These are phyloP conservation scores for Ambastaia sidthimunki DNA, from an alignment of 2,797 vertebrate species.

Conservation along the genomic window DNA sequence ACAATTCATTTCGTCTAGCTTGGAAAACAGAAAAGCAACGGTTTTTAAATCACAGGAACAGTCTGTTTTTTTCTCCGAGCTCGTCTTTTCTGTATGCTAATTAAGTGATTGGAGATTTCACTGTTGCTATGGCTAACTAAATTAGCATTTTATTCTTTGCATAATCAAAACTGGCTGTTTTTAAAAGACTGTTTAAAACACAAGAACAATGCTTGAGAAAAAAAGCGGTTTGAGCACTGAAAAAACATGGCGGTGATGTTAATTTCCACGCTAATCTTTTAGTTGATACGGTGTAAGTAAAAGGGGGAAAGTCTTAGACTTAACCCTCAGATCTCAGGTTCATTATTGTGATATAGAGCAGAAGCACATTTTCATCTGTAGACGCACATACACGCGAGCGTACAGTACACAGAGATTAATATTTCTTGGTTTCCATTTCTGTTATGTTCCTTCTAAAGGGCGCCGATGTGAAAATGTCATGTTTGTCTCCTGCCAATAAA, in stretches of 20 bases:
- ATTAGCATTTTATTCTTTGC: neutral
- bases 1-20: neutral
- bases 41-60: constrained; percentile 15
- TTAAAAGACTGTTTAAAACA: neutral
- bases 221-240: neutral
- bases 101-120: constrained; percentile 27
- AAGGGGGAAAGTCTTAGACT: neutral
- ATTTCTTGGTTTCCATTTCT: neutral
- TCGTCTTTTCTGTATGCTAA: constrained; percentile 19
- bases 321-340: neutral
- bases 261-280: neutral
- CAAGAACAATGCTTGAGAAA: neutral
- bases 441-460: constrained; percentile 22
- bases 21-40: neutral
- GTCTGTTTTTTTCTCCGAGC: constrained; percentile 2
- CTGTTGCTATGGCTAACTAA: constrained; percentile 31
- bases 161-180: constrained; percentile 5
- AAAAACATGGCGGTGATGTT: neutral
- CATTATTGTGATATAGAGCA: neutral
- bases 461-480: constrained; percentile 39
- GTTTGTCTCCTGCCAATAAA: constrained; percentile 29
- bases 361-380: neutral
- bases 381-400: neutral
- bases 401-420: neutral
- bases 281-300: neutral